Evolutionary conservation across 2,888 invertebrate species (phyloP), one percentile per base, ranked within the genome.

Genomic region (Chloromyia formosa): DNA sequence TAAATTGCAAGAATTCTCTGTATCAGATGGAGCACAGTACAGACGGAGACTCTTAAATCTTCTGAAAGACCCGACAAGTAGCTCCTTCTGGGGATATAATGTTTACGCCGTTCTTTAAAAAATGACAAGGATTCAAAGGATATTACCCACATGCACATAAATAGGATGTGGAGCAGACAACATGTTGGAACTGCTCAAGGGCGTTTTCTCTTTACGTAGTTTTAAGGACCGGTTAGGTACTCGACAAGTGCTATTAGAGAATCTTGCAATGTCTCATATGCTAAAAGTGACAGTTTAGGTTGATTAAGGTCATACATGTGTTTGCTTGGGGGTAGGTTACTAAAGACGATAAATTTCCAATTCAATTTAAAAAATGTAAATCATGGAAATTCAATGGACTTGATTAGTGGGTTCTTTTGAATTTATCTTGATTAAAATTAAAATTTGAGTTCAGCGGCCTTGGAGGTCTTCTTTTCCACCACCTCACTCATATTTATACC

Each of bases 181-280:
- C 27, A 14, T 60, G 16, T n/a, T 60, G 9, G 60, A 60, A 60
- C 14, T 20, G 62, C 62, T 62, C 40, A 16, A 62, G 9, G 40
- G 60, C 23, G 16, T 23, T 60, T 10, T 60, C 40, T 40, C 40
- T 62, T n/a, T 62, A 42, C 42, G n/a, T 62, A 40, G 40, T 62
- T 62, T 18, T n/a, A 62, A 18, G 18, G 40, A 40, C 42, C 5
- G 10, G 40, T 18, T 16, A 62, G 18, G 14, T 18, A 16, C 42
- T 62, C 20, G 16, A n/a, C 62, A 42, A 62, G 62, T 42, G 42
- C 16, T 40, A 42, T 62, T 62, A 62, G 16, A 62, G 18, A 42
- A 62, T 16, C n/a, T 62, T 42, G 40, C 35, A 40, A 42, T 18
- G 40, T 62, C 16, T 42, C 20, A n/a, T 35, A 5, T 60, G n/a